These are phyloP conservation scores for Lepidotrigona ventralis DNA, from an alignment of 1,140 invertebrate species.

Conservation along the genomic window DNA sequence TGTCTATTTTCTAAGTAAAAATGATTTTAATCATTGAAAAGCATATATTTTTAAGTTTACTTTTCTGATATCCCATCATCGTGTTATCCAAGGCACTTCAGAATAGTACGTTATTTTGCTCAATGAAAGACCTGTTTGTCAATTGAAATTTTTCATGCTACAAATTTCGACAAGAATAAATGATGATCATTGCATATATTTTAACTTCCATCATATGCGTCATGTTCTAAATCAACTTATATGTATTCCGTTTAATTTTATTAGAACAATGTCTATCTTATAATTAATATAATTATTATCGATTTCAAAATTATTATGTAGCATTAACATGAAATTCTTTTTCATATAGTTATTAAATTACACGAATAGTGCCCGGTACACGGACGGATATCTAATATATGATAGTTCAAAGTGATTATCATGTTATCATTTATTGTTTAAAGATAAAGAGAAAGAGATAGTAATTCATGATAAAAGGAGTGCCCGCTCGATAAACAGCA, in stretches of 20 bases:
- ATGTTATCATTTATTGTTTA: constrained; percentile 45
- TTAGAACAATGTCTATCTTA: constrained; percentile 33
- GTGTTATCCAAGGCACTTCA: constrained; percentile 66
- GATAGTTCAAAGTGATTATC: constrained; percentile 54
- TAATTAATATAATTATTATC: constrained; percentile 43
- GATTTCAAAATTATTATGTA: constrained; percentile 39
- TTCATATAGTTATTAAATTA: constrained; percentile 40
- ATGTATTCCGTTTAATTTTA: neutral
- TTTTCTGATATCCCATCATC: constrained; percentile 47
- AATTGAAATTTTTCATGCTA: constrained; percentile 19
- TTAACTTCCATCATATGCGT: neutral
- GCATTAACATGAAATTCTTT: constrained; percentile 33
- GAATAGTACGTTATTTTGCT: constrained; percentile 47
- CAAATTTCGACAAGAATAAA: constrained; percentile 26
- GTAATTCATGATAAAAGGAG: constrained; percentile 48
- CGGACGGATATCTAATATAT: constrained; percentile 64
- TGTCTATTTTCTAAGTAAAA: neutral
- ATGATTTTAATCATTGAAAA: neutral
- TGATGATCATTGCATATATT: neutral
- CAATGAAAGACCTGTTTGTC: constrained; percentile 45
- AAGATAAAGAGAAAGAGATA: constrained; percentile 54
- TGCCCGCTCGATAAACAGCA: constrained; percentile 59
- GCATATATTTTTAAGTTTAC: neutral
- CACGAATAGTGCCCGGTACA: constrained; percentile 60
- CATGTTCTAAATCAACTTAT: constrained; percentile 5